A percentile compares a stretch with the other conserved stretches of the same genome.
Evolutionary conservation across 2,888 invertebrate genomes (phyloP).

Genomic region (Pyrrhia umbra): DNA sequence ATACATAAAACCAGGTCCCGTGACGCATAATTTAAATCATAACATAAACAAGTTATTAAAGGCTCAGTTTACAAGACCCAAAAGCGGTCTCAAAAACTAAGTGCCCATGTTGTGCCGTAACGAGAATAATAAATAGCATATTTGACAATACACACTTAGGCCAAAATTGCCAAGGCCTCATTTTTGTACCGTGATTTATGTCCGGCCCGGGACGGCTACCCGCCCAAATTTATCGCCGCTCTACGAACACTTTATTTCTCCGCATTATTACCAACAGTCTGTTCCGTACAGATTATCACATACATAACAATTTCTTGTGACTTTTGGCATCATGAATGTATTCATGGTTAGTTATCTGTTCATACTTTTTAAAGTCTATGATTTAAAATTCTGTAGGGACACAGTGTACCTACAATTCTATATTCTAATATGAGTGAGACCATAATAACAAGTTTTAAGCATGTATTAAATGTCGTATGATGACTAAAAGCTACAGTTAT

Average conservation of each 20-base stretch:
- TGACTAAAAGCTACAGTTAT: too few relatives aligned
- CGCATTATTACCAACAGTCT: conserved; percentile 44
- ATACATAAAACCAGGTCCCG: conserved; percentile 19
- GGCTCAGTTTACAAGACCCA: conserved; percentile 37
- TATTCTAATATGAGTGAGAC: too few relatives aligned
- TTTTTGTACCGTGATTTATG: conserved; percentile 58
- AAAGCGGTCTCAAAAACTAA: conserved; percentile 38
- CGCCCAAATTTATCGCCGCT: conserved; percentile 50
- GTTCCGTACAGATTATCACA: conserved; percentile 43
- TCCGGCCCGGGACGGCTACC: conserved; percentile 31
- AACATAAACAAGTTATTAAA: conserved; percentile 38
- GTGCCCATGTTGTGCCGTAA: conserved; percentile 48
- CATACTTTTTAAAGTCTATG: not conserved
- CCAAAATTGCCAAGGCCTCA: conserved; percentile 53
- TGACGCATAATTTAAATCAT: conserved; percentile 40
- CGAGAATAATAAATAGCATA: conserved; percentile 57
- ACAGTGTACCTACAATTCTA: too few relatives aligned
- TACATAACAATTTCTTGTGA: conserved; percentile 18
- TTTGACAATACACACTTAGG: conserved; percentile 53
- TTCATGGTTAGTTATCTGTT: not conserved
- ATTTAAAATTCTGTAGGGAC: too few relatives aligned
- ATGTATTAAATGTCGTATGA: too few relatives aligned
- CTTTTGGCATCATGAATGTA: not conserved
- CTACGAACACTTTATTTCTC: conserved; percentile 54
- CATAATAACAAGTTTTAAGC: too few relatives aligned